Percentiles rank a stretch among this genome's conserved stretches.
Evolutionary conservation across 2,888 invertebrate species (phyloP).

Genomic region (Arge pagana): DNA sequence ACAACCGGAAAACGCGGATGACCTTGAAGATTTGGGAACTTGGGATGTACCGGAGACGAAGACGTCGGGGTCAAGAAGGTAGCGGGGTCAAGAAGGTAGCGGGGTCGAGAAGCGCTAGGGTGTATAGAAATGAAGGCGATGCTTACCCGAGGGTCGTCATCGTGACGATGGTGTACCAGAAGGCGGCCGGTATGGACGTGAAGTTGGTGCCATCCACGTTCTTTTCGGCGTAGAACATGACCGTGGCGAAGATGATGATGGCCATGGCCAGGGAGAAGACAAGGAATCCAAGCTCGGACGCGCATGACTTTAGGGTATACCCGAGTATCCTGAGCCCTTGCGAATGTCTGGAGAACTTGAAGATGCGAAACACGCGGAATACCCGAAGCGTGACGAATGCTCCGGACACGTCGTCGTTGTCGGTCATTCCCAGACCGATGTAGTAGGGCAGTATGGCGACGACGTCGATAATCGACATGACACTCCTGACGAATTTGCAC

Average conservation of each 20-base stretch:
- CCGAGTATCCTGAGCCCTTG: slow-evolving; percentile 98
- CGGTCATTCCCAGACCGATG: slow-evolving; percentile 95
- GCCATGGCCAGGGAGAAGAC: slow-evolving; percentile 99
- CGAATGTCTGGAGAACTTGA: slow-evolving; percentile 99
- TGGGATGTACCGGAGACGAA: slow-evolving; percentile 10
- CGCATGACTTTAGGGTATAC: slow-evolving; percentile 98
- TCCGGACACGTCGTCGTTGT: slow-evolving; percentile 98
- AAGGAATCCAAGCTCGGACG: slow-evolving; percentile 98
- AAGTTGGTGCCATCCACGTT: slow-evolving; percentile 96
- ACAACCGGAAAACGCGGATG: too few relatives aligned
- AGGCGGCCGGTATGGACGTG: slow-evolving; percentile 99
- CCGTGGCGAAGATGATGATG: slow-evolving; percentile 99
- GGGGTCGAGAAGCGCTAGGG: too few relatives aligned
- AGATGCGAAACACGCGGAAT: slow-evolving; percentile 99
- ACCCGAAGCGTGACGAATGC: slow-evolving; percentile 98
- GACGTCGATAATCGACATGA: slow-evolving; percentile 99
- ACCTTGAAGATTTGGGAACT: too few relatives aligned
- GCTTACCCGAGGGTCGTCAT: slow-evolving; percentile 99
- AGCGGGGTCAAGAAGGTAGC: neutral
- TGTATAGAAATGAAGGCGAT: slow-evolving; percentile 24
- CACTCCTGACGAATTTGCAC: slow-evolving; percentile 95
- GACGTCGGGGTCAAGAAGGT: neutral
- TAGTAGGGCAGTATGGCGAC: slow-evolving; percentile 99
- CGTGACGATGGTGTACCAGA: slow-evolving; percentile 99
- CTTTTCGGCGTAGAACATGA: slow-evolving; percentile 99